phyloP scores from a whole-genome alignment of 37 sponge, comb jelly and placozoan genomes.

The Diacarnus erythraeanus region DNA sequence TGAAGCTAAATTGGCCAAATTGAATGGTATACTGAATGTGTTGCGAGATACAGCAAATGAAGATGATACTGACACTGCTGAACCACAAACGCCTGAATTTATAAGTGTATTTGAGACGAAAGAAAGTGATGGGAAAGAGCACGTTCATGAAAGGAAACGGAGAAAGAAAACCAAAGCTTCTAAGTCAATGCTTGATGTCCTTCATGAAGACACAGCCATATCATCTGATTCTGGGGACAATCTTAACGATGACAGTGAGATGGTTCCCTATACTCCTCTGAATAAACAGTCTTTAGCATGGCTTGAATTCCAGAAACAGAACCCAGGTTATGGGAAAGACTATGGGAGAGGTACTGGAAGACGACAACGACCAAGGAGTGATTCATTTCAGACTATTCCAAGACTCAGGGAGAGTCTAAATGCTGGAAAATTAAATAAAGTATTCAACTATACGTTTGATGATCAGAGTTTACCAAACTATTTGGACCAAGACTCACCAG shows the following conservation, averaged over 20 bases:
- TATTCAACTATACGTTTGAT: neutral
- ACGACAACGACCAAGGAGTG: neutral
- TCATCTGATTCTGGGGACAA: neutral
- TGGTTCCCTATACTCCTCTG: neutral
- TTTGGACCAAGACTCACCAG: neutral
- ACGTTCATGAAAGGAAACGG: neutral
- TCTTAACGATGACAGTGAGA: neutral
- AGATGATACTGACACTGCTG: neutral
- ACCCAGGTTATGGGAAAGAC: neutral
- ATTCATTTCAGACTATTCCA: slow-evolving; percentile 9
- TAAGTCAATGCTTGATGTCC: neutral
- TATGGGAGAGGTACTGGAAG: neutral
- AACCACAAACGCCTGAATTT: neutral
- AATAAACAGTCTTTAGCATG: neutral
- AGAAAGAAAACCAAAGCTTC: neutral
- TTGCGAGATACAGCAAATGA: neutral
- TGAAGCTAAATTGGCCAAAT: slow-evolving; percentile 8
- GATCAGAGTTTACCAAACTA: neutral
- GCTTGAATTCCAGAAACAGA: too few species aligned
- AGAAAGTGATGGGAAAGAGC: neutral
- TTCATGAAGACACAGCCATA: neutral
- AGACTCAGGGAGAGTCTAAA: neutral
- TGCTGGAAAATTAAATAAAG: neutral
- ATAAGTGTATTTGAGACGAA: neutral
- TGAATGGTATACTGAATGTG: slow-evolving; percentile 15